Percentiles rank a stretch among this genome's conserved stretches.
phyloP scores from a whole-genome alignment of 2,888 invertebrate genomes.

The Cheilosia impressa region DNA sequence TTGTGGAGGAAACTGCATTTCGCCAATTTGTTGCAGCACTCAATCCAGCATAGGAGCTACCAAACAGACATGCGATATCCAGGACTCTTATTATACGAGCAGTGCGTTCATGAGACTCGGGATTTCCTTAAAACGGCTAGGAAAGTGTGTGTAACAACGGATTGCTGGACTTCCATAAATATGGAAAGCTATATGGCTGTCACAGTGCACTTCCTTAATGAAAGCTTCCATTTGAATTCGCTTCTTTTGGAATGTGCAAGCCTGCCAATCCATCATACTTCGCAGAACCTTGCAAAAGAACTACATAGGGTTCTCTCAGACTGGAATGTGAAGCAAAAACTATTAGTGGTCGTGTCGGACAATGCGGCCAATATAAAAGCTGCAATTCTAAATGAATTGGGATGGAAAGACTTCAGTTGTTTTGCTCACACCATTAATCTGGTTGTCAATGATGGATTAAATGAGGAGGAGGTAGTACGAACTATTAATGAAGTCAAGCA shows the following conservation, averaged over 20 bases:
- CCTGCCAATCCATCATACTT: slow-evolving; percentile 25
- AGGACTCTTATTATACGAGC: background rate
- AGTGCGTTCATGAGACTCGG: slow-evolving; percentile 8
- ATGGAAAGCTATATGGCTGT: slow-evolving; percentile 40
- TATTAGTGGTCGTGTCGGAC: slow-evolving; percentile 76
- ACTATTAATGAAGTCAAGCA: slow-evolving; percentile 1
- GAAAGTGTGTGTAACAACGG: slow-evolving; percentile 21
- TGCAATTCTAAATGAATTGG: slow-evolving; percentile 63
- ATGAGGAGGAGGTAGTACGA: slow-evolving; percentile 31
- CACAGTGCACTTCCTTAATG: slow-evolving; percentile 21
- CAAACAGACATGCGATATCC: slow-evolving; percentile 7
- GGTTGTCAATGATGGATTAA: slow-evolving; percentile 58
- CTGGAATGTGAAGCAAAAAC: slow-evolving; percentile 30
- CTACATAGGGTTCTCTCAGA: slow-evolving; percentile 8
- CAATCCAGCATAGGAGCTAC: slow-evolving; percentile 26
- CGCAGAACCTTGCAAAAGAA: slow-evolving; percentile 13
- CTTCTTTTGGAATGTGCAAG: slow-evolving; percentile 7
- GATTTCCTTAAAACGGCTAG: background rate
- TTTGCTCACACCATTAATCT: slow-evolving; percentile 72
- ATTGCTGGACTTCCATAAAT: slow-evolving; percentile 41
- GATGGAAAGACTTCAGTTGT: slow-evolving; percentile 75
- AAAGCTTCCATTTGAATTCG: slow-evolving; percentile 7
- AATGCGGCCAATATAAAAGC: slow-evolving; percentile 63
- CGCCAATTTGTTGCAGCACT: slow-evolving; percentile 41
- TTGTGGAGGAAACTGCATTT: slow-evolving; percentile 33